Percentiles rank a stretch among this genome's conserved stretches.
phyloP scores from a whole-genome alignment of 2,113 vertebrate genomes.

The Mus pahari region DNA sequence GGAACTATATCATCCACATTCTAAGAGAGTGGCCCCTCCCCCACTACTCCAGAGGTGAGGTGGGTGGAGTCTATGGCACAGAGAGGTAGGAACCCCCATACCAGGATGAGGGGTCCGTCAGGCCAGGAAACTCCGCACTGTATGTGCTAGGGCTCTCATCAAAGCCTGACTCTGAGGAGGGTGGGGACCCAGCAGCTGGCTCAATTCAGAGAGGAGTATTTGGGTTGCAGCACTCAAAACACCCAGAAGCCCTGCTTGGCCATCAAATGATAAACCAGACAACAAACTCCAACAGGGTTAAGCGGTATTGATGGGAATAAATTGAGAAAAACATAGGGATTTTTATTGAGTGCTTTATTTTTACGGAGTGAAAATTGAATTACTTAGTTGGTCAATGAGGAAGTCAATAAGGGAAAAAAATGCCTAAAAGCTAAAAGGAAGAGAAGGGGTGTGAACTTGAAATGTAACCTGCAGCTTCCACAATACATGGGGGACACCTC shows the following conservation, averaged over 20 bases:
- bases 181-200: not conserved
- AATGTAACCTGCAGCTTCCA: not conserved
- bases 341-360: slow-evolving; percentile 64
- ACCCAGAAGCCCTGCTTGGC: not conserved
- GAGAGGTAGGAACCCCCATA: not conserved
- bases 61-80: not conserved
- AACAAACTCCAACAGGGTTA: not conserved
- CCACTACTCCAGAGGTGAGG: not conserved
- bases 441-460: not conserved
- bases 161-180: not conserved
- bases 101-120: accelerated
- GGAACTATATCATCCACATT: not conserved
- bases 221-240: not conserved
- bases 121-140: not conserved
- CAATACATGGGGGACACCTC: accelerated
- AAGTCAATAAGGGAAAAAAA: not conserved
- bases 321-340: slow-evolving; percentile 35
- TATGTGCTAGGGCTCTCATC: accelerated
- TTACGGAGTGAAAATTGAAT: slow-evolving; percentile 51
- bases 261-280: not conserved
- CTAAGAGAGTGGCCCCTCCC: not conserved
- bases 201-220: accelerated
- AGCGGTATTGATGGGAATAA: not conserved
- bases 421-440: not conserved
- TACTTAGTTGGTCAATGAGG: slow-evolving; percentile 19